Evolutionary conservation across 2,113 vertebrate species (phyloP).

Genomic region (Poeciliopsis prolifica): DNA sequence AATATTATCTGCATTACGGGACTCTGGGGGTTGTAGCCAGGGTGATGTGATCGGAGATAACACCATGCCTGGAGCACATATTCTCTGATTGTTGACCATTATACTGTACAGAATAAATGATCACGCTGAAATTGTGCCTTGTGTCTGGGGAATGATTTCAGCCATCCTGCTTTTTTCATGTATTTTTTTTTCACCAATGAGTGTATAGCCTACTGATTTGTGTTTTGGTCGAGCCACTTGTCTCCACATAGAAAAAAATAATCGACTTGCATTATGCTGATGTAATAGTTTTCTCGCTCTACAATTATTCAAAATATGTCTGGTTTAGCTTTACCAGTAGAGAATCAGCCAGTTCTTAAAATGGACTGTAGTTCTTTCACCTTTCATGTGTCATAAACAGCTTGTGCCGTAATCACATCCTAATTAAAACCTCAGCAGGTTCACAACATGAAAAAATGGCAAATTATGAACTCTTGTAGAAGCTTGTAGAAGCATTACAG

Average conservation of each 20-base stretch:
- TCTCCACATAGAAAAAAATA: not conserved
- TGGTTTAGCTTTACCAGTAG: not conserved
- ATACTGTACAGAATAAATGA: slow-evolving; percentile 3
- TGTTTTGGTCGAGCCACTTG: not conserved
- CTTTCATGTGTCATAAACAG: slow-evolving; percentile 5
- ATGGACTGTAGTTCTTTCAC: slow-evolving; percentile 1
- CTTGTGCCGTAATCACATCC: slow-evolving; percentile 7
- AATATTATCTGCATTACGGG: slow-evolving; percentile 40
- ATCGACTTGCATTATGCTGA: not conserved
- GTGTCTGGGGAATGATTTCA: slow-evolving; percentile 22
- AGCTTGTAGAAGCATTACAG: not conserved
- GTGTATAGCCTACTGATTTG: not conserved
- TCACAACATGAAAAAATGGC: not conserved
- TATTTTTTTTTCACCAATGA: not conserved
- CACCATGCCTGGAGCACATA: slow-evolving; percentile 18
- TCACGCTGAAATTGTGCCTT: not conserved
- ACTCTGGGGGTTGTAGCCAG: slow-evolving; percentile 37
- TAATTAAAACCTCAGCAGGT: not conserved
- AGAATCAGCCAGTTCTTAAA: slow-evolving; percentile 9
- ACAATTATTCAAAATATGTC: not conserved
- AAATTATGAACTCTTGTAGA: not conserved
- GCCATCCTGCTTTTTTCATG: not conserved
- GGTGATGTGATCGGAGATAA: slow-evolving; percentile 47
- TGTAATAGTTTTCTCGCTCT: not conserved
- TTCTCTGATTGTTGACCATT: not conserved